Percentiles rank a stretch among this genome's conserved stretches.
Evolutionary conservation across 2,113 vertebrate genomes (phyloP).

Genomic region (Aleadryas rufinucha): DNA sequence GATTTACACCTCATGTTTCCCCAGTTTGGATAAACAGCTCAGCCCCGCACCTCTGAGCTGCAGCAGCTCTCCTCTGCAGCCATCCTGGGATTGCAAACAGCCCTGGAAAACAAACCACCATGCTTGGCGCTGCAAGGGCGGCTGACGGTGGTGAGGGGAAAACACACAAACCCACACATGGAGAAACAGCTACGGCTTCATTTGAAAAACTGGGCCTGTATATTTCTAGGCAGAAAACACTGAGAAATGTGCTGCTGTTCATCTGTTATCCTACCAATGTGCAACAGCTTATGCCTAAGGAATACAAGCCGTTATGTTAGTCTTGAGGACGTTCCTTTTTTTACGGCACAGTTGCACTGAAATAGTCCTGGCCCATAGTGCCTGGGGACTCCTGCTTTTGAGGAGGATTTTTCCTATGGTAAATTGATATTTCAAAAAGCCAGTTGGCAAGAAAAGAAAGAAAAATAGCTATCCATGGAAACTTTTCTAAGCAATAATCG

Average conservation of each 20-base stretch:
- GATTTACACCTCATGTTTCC: neutral
- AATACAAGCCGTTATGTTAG: neutral
- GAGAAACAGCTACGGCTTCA: neutral
- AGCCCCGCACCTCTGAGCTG: accelerated
- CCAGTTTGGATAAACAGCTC: neutral
- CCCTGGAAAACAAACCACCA: neutral
- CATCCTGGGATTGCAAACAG: neutral
- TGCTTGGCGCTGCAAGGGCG: accelerated
- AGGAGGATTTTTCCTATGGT: slow-evolving; percentile 27
- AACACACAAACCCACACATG: neutral
- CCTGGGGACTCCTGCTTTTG: neutral
- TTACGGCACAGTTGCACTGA: neutral
- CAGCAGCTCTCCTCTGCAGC: neutral
- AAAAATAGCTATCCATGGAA: slow-evolving; percentile 12
- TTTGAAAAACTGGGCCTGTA: neutral
- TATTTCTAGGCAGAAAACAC: neutral
- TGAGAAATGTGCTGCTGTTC: neutral
- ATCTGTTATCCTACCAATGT: neutral
- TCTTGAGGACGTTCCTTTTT: neutral
- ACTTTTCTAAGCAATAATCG: slow-evolving; percentile 56
- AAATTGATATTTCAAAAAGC: slow-evolving; percentile 19
- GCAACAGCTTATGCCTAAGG: neutral
- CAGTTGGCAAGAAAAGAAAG: slow-evolving; percentile 21
- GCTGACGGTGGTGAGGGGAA: accelerated
- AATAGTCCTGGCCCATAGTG: neutral